Evolutionary conservation across 2,113 vertebrate species (phyloP), one percentile per base, ranked within the genome.

Genomic region (Bagarius yarrelli): DNA sequence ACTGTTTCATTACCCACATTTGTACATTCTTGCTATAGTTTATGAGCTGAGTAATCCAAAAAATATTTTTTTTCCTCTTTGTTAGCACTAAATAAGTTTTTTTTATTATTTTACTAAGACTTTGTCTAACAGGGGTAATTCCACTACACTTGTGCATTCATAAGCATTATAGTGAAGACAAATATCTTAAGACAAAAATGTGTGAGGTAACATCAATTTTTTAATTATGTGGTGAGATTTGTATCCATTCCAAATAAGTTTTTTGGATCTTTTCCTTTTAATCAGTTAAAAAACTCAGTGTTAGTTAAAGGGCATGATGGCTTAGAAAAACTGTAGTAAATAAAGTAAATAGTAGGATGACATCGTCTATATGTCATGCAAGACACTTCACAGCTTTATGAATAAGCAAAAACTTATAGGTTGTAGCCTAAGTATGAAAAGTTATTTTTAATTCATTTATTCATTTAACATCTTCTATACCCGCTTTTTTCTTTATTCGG

Each of bases 21-120:
- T 59, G 19, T n/a, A 59, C 76, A 25, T 69, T 27, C 27, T 13
- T 36, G 32, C n/a, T 25, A 25, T 16, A 40, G 64, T 16, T 69
- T 23, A 56, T 32, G n/a, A 44, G 34, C 53, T 79, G 78, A 79
- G 27, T 70, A 79, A 79, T 79, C 66, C 70, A 16, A 70, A 70
- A 59, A 44, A 2, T 16, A n/a, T 53, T n/a, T n/a, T 79, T 78
- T 66, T 8, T 30, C 40, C 25, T 30, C 34, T 61, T 15, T 47
- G 47, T 69, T n/a, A 59, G 19, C 21, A 78, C 30, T 47, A 25
- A 70, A 55, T n/a, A 19, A 40, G 4, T 34, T 36, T 66, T 40
- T 36, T 23, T 5, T 13, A 18, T 47, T n/a, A 70, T 70, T 47
- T 23, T 47, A 6, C 2, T 21, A 36, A 21, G 9, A 32, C 32